phyloP scores from a whole-genome alignment of 2,888 invertebrate species.

The Amphiduros pacificus region DNA sequence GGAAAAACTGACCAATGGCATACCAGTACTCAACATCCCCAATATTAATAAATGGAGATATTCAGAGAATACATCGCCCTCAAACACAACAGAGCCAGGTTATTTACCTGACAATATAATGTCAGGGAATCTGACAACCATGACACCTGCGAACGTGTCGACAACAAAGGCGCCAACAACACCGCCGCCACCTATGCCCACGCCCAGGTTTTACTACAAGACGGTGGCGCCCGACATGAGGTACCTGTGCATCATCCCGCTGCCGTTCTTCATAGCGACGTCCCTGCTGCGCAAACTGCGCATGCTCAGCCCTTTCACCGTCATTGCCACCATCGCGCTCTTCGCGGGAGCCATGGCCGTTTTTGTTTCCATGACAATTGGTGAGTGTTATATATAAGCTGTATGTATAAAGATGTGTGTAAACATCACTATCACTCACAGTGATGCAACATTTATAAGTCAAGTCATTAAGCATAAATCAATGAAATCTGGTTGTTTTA shows the following conservation, averaged over 20 bases:
- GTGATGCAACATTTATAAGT: no score
- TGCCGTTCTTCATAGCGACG: constrained; percentile 50
- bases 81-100: no score
- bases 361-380: constrained; percentile 33
- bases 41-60: no score
- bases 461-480: no score
- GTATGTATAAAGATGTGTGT: no score
- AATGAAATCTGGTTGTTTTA: no score
- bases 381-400: constrained; percentile 7
- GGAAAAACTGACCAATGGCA: constrained; percentile 1
- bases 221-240: constrained; percentile 36
- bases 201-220: neutral
- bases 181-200: no score
- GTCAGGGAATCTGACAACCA: no score
- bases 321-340: constrained; percentile 47
- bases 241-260: constrained; percentile 41
- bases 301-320: constrained; percentile 46
- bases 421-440: no score
- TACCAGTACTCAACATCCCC: constrained; percentile 17
- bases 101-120: no score
- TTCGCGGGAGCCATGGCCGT: constrained; percentile 46
- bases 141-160: neutral
- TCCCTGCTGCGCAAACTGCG: constrained; percentile 46
- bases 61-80: no score
- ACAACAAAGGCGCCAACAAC: no score